Base-by-base conservation (phyloP, 2,113 vertebrate species). In the Carollia perspicillata region DNA sequence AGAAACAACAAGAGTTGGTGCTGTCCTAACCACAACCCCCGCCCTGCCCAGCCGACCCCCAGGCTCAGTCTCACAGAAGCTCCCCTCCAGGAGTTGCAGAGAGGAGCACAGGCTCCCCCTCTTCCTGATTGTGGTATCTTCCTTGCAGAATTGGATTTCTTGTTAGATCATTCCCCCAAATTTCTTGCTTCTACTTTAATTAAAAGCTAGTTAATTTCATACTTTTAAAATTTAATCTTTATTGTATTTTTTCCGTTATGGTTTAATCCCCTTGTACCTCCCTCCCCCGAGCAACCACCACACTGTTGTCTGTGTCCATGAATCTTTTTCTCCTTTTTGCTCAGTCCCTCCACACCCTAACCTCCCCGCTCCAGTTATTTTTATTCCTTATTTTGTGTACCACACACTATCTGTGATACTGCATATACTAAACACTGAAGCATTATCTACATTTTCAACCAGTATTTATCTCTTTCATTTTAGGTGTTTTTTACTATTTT, bases 41-140 rank as follows among this genome's bases (percentile, higher is more conserved):
- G 30, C 33, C 3, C 8, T 74, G n/a, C 12, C 6, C 37, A 71
- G 4, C 9, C 28, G 18, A 2, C 6, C 4, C 12, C 2, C 4
- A 28, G n/a, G 14, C 40, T 74, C 49, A 40, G 0, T 30, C 17
- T 81, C 5, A 49, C 10, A 10, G 53, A 66, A 47, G 2, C 3
- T 42, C 2, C 35, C 14, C 23, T 84, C 17, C 6, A 37, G 3
- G 4, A 71, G 18, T 0, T n/a, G 17, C 8, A 93, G 8, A 5
- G 22, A 9, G 20, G 11, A 49, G 20, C 28, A 40, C 4, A 17
- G 1, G 4, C 16, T 49, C 9, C 4, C 23, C 69, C 14, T 26
- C 10, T 30, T 8, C 26, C 6, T 23, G 5, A 17, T 35, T 37
- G 10, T 16, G 17, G 5, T 37, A 47, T 44, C n/a, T 71, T 65